These are phyloP conservation scores for Leucozona laternaria DNA, from an alignment of 2,888 invertebrate genomes.

Conservation along the genomic window DNA sequence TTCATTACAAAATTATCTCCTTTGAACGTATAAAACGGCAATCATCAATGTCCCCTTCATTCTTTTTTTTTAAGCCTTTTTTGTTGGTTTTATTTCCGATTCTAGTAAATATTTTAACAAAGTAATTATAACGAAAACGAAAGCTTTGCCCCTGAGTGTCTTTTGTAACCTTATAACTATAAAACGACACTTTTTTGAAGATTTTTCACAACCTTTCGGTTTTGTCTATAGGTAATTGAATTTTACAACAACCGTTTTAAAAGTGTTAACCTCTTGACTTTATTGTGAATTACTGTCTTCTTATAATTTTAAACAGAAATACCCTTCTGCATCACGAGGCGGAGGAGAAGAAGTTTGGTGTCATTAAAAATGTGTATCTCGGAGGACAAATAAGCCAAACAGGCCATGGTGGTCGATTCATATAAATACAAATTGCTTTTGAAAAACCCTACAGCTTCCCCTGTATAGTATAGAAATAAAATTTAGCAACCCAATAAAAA, in stretches of 20 bases:
- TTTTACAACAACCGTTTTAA: slow-evolving; percentile 14
- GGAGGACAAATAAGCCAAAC: neutral
- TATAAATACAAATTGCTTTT: slow-evolving; percentile 11
- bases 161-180: neutral
- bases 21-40: slow-evolving; percentile 17
- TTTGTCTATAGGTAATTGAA: slow-evolving; percentile 17
- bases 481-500: slow-evolving; percentile 31
- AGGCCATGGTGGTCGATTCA: slow-evolving; percentile 13
- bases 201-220: slow-evolving; percentile 25
- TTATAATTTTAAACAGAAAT: neutral
- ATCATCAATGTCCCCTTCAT: slow-evolving; percentile 6
- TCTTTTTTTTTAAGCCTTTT: slow-evolving; percentile 1
- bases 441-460: neutral
- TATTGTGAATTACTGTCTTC: slow-evolving; percentile 21
- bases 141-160: neutral
- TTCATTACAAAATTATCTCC: slow-evolving; percentile 1
- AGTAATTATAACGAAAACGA: slow-evolving; percentile 28
- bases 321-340: neutral
- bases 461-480: neutral
- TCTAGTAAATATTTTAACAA: slow-evolving; percentile 17
- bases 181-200: slow-evolving; percentile 18
- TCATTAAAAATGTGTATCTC: slow-evolving; percentile 13
- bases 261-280: slow-evolving; percentile 27
- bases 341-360: neutral
- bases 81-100: neutral